Evolutionary conservation across 1,140 invertebrate species (phyloP).

Genomic region (Drosophila tani): DNA sequence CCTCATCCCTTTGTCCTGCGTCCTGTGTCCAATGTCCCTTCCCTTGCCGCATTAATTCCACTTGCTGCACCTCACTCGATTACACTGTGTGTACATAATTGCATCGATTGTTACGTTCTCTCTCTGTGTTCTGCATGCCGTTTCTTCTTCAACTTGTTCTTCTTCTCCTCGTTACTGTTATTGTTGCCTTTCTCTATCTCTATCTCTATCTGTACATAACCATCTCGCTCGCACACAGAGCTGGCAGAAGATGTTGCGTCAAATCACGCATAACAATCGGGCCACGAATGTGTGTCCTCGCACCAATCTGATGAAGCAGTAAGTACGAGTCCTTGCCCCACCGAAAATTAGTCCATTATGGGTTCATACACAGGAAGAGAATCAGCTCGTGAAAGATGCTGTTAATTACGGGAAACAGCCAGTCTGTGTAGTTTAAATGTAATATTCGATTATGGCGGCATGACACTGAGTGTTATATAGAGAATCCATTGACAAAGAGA

Average conservation of each 20-base stretch:
- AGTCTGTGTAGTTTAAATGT: neutral
- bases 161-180: slow-evolving; percentile 46
- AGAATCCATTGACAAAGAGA: neutral
- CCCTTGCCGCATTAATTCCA: slow-evolving; percentile 39
- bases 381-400: neutral
- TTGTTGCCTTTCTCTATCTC: slow-evolving; percentile 31
- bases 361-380: neutral
- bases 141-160: slow-evolving; percentile 31
- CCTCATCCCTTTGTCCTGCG: slow-evolving; percentile 15
- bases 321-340: slow-evolving; percentile 86
- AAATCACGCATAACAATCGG: slow-evolving; percentile 98
- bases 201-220: slow-evolving; percentile 13
- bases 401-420: neutral
- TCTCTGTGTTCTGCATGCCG: slow-evolving; percentile 34
- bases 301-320: slow-evolving; percentile 99
- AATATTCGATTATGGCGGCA: neutral
- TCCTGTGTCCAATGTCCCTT: slow-evolving; percentile 5
- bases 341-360: slow-evolving; percentile 6
- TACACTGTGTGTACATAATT: slow-evolving; percentile 59
- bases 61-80: slow-evolving; percentile 49
- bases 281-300: slow-evolving; percentile 98
- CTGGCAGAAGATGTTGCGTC: slow-evolving; percentile 96
- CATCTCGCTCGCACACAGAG: slow-evolving; percentile 86
- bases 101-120: slow-evolving; percentile 49
- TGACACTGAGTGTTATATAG: neutral